phyloP scores from a whole-genome alignment of 1,140 invertebrate genomes.

The Gerris buenoi region DNA sequence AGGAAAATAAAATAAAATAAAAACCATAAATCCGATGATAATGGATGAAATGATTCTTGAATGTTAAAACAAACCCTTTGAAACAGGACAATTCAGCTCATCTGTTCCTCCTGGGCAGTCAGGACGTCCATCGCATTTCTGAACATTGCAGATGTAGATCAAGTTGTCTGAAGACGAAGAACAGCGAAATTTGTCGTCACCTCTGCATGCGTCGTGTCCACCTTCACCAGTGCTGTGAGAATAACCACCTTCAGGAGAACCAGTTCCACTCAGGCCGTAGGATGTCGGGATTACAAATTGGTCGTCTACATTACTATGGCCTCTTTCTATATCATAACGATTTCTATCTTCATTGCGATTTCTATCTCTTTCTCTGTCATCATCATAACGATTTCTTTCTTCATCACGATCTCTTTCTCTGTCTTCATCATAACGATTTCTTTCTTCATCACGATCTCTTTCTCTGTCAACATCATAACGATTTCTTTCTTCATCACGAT shows the following conservation, averaged over 20 bases:
- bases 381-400: background rate
- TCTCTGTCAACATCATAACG: too few relatives aligned
- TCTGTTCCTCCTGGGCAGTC: constrained; percentile 43
- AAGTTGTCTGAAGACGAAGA: background rate
- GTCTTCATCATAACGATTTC: background rate
- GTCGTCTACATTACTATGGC: background rate
- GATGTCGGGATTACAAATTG: background rate
- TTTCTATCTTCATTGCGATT: background rate
- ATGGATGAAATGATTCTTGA: too few relatives aligned
- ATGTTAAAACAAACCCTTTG: background rate
- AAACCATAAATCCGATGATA: too few relatives aligned
- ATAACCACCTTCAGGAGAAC: too few relatives aligned
- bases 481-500: too few relatives aligned
- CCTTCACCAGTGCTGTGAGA: too few relatives aligned
- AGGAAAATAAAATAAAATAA: too few relatives aligned
- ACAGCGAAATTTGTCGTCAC: background rate
- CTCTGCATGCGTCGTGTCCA: background rate
- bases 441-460: too few relatives aligned
- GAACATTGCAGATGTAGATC: constrained; percentile 30
- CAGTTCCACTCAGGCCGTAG: background rate
- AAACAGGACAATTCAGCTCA: constrained; percentile 33
- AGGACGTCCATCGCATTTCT: constrained; percentile 36
- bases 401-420: background rate
- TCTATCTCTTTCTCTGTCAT: background rate
- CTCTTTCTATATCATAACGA: background rate